Conservation (phyloP, 2,113 vertebrate genomes). For the Phylloscopus trochilus region DNA sequence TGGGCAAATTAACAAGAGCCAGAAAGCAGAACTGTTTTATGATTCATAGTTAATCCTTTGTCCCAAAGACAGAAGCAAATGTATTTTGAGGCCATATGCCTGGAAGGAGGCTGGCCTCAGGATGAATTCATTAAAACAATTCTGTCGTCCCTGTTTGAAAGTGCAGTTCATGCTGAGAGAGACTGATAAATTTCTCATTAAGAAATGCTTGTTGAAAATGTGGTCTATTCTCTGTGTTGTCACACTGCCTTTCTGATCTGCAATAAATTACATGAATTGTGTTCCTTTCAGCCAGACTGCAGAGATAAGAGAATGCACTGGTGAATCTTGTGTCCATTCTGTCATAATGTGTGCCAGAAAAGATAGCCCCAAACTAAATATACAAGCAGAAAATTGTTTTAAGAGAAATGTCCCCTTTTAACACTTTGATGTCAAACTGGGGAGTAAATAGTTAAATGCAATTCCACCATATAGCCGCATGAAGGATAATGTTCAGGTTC, state of each 20-base stretch:
- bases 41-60: not conserved
- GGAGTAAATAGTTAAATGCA: not conserved
- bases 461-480: not conserved
- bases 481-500: not conserved
- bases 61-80: not conserved
- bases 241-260: not conserved
- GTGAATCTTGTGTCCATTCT: not conserved
- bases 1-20: not conserved
- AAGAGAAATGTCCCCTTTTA: not conserved
- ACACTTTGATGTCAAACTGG: not conserved
- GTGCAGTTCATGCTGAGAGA: not conserved
- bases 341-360: not conserved
- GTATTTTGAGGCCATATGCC: not conserved
- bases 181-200: conserved; percentile 5
- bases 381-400: not conserved
- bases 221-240: not conserved
- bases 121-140: not conserved
- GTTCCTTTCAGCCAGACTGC: not conserved
- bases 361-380: not conserved
- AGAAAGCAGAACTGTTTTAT: not conserved
- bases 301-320: not conserved
- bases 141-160: not conserved
- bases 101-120: not conserved
- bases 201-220: not conserved
- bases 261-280: not conserved